Evolutionary conservation across 2,113 vertebrate species (phyloP).

Genomic region (Thermophis baileyi): DNA sequence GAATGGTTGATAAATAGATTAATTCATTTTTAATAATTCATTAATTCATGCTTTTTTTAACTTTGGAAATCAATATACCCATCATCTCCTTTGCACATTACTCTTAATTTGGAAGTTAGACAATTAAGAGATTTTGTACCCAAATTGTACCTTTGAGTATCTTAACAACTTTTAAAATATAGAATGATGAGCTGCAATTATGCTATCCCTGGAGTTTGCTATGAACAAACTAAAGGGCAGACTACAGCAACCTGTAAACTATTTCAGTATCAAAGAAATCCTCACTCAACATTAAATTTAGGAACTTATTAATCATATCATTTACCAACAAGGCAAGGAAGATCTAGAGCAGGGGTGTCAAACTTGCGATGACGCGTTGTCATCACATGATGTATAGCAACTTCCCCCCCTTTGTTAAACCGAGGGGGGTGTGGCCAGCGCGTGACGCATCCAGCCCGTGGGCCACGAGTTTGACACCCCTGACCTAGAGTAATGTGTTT

Average conservation of each 20-base stretch:
- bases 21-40: not conserved
- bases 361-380: too few relatives aligned
- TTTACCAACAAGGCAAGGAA: not conserved
- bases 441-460: too few relatives aligned
- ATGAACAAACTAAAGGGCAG: not conserved
- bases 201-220: not conserved
- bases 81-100: not conserved
- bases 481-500: not conserved
- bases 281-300: not conserved
- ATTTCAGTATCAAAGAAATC: not conserved
- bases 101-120: not conserved
- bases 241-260: not conserved
- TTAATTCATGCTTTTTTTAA: not conserved
- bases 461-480: too few relatives aligned
- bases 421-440: too few relatives aligned
- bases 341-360: not conserved
- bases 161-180: not conserved
- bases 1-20: not conserved
- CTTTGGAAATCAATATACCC: too few relatives aligned
- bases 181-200: not conserved
- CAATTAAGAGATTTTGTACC: not conserved
- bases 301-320: not conserved
- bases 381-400: too few relatives aligned
- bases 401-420: too few relatives aligned
- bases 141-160: not conserved